Evolutionary conservation across 2,888 invertebrate genomes (phyloP).

Genomic region (Cancer borealis): DNA sequence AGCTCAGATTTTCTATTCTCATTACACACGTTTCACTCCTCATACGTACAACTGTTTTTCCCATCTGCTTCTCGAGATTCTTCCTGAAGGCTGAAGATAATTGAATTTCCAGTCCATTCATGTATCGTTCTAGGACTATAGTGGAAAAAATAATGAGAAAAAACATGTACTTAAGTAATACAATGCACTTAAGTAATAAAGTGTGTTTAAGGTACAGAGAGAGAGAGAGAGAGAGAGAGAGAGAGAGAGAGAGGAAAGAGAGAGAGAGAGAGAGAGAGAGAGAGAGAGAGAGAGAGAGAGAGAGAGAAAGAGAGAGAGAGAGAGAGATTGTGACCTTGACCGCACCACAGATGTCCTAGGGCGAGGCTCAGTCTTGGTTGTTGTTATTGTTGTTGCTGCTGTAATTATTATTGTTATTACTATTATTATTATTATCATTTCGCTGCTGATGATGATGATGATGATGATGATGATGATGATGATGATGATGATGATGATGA

Average conservation of each 20-base stretch:
- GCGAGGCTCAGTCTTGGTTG: too few species aligned
- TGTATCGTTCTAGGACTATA: not conserved
- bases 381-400: too few species aligned
- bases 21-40: not conserved
- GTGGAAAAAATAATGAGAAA: not conserved
- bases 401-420: too few species aligned
- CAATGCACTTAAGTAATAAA: not conserved
- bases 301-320: not conserved
- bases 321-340: too few species aligned
- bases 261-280: not conserved
- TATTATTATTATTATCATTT: too few species aligned
- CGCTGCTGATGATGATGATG: too few species aligned
- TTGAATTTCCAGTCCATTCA: not conserved
- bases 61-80: not conserved
- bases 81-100: not conserved
- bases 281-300: conserved; percentile 15
- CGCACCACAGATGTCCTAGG: too few species aligned
- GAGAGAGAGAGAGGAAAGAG: not conserved
- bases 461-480: too few species aligned
- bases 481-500: too few species aligned
- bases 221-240: not conserved
- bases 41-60: not conserved
- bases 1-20: not conserved
- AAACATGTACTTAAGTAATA: not conserved
- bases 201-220: not conserved